Percentiles rank a stretch among this genome's conserved stretches.
phyloP scores from a whole-genome alignment of 2,888 invertebrate genomes.

The Dendrolimus houi region DNA sequence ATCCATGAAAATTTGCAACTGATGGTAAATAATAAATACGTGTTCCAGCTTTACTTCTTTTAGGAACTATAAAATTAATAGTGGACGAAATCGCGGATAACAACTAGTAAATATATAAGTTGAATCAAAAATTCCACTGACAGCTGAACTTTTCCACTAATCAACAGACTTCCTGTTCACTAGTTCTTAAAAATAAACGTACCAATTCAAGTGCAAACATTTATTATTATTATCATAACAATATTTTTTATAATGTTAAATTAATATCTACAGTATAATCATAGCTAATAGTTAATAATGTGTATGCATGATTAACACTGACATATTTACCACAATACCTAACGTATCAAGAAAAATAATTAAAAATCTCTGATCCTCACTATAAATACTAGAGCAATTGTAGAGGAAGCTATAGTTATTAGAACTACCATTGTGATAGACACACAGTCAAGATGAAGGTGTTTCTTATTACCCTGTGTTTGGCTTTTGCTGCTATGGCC shows the following conservation, averaged over 20 bases:
- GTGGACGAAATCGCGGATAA: no score
- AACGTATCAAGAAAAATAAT: slow-evolving; percentile 18
- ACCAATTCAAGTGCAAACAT: neutral
- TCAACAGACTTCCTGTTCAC: slow-evolving; percentile 1
- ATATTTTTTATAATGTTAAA: no score
- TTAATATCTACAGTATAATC: no score
- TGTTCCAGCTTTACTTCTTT: no score
- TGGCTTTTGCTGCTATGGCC: slow-evolving; percentile 33
- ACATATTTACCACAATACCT: slow-evolving; percentile 1
- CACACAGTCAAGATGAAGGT: slow-evolving; percentile 33
- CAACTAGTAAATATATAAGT: no score
- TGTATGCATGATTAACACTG: neutral
- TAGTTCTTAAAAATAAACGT: neutral
- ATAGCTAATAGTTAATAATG: neutral
- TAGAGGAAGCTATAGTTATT: slow-evolving; percentile 16
- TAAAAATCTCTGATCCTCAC: slow-evolving; percentile 12
- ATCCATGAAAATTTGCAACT: no score
- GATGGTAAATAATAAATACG: no score
- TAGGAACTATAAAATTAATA: no score
- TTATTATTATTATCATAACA: no score
- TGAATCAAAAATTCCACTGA: no score
- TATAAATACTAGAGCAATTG: slow-evolving; percentile 30
- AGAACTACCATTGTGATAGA: slow-evolving; percentile 7
- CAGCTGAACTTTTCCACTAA: no score
- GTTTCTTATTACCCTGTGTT: slow-evolving; percentile 28